phyloP scores from a whole-genome alignment of 2,797 vertebrate genomes.

The Cichlasoma orientale region DNA sequence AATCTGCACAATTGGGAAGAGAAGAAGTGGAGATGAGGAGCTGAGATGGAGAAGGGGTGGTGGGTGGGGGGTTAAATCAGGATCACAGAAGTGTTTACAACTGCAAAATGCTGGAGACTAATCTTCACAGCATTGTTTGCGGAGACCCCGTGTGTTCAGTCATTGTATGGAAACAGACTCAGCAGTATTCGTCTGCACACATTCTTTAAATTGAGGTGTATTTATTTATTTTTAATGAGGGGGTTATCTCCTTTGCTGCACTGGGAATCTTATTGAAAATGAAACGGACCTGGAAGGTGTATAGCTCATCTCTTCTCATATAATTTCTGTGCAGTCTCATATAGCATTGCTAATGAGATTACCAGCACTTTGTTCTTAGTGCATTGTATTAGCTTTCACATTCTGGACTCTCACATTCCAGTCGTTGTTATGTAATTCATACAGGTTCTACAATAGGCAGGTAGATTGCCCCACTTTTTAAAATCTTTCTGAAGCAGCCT shows the following conservation, averaged over 20 bases:
- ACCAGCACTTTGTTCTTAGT: constrained; percentile 36
- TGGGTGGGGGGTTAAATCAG: background rate
- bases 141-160: constrained; percentile 14
- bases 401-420: constrained; percentile 11
- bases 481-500: background rate
- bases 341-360: constrained; percentile 39
- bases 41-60: background rate
- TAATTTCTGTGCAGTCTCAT: constrained; percentile 16
- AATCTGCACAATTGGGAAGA: background rate
- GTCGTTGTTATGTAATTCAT: constrained; percentile 14
- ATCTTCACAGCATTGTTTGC: constrained; percentile 46
- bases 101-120: constrained; percentile 17
- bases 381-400: constrained; percentile 25
- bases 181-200: background rate
- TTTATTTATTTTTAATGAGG: background rate
- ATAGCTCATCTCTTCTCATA: background rate
- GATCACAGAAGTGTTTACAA: constrained; percentile 26
- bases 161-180: constrained; percentile 31
- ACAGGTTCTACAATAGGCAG: background rate
- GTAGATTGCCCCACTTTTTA: background rate
- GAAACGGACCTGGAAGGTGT: constrained; percentile 23
- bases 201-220: background rate
- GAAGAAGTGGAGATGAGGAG: background rate
- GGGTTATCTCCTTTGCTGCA: background rate
- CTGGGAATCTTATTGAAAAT: constrained; percentile 4